These are phyloP conservation scores for Chelonia mydas DNA, from an alignment of 2,797 vertebrate genomes.

Conservation along the genomic window DNA sequence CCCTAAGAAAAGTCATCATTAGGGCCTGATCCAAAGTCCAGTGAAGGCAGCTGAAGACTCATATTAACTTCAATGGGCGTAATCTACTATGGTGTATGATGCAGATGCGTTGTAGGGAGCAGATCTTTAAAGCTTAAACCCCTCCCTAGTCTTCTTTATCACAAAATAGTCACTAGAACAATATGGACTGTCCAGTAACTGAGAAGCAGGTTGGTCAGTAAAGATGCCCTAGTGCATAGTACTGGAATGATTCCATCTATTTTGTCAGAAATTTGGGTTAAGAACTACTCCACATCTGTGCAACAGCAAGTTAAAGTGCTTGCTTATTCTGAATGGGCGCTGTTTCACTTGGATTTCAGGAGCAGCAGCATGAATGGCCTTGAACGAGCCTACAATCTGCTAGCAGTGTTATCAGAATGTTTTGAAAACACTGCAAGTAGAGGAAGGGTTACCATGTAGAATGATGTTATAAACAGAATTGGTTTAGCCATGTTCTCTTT, in stretches of 20 bases:
- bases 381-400: not conserved
- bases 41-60: fast-evolving
- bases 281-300: not conserved
- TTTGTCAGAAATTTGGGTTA: too few relatives aligned
- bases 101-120: fast-evolving
- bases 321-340: too few relatives aligned
- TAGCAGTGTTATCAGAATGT: not conserved
- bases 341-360: not conserved
- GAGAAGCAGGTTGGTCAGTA: too few relatives aligned
- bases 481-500: not conserved
- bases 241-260: too few relatives aligned
- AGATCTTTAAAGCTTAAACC: too few relatives aligned
- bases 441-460: not conserved
- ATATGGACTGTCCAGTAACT: too few relatives aligned
- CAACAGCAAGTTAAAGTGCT: not conserved
- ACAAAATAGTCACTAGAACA: not conserved
- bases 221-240: too few relatives aligned
- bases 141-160: fast-evolving
- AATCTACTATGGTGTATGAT: fast-evolving
- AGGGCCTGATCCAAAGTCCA: not conserved
- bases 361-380: not conserved
- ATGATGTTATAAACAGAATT: not conserved
- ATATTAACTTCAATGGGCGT: too few relatives aligned
- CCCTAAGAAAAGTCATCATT: not conserved
- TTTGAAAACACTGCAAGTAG: not conserved